phyloP scores from a whole-genome alignment of 2,113 vertebrate species.

The Andinoacara biseriatus region DNA sequence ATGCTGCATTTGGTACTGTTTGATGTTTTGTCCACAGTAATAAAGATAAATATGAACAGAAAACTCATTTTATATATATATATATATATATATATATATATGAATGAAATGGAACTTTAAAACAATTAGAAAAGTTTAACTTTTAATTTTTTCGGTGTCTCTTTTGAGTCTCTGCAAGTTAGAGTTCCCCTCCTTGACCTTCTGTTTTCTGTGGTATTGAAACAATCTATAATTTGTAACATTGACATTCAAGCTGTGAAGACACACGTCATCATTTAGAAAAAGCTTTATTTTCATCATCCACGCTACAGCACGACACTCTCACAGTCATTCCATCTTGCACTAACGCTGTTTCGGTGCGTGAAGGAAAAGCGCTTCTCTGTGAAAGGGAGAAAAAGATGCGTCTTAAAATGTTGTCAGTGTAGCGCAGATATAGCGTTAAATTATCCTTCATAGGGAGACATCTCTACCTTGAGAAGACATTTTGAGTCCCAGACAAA shows the following conservation, averaged over 20 bases:
- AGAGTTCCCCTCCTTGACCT: background rate
- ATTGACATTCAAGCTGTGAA: background rate
- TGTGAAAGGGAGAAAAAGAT: background rate
- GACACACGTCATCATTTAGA: background rate
- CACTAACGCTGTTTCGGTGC: background rate
- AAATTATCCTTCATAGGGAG: constrained; percentile 27
- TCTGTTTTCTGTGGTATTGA: background rate
- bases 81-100: too few relatives aligned
- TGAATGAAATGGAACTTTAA: background rate
- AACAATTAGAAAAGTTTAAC: background rate
- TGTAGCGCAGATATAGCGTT: constrained; percentile 1
- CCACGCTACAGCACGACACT: background rate
- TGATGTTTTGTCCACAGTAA: background rate
- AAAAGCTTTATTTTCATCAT: background rate
- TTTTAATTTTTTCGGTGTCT: background rate
- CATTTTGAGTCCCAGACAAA: constrained; percentile 38
- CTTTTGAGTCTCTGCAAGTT: background rate
- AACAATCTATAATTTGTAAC: background rate
- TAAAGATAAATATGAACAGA: background rate
- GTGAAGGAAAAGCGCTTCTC: background rate
- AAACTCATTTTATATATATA: too few relatives aligned
- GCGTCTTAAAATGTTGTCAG: constrained; percentile 20
- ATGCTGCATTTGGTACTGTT: background rate
- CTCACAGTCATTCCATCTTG: background rate
- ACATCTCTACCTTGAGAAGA: constrained; percentile 51